Conservation (phyloP, 2,113 vertebrate genomes). For the Actenoides hombroni region DNA sequence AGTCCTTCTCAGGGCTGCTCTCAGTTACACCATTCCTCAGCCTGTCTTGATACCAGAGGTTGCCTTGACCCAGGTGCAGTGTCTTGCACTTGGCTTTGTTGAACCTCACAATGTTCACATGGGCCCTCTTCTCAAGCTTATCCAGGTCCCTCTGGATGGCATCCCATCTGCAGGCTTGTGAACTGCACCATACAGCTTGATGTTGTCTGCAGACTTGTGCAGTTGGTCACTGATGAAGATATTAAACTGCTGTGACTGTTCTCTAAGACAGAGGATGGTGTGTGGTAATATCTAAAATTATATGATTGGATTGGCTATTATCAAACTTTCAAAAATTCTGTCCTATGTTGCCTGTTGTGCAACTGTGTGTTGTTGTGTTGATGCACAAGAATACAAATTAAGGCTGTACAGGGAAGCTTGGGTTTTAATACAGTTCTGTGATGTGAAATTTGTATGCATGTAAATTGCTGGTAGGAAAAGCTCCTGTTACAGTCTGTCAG, state of each 20-base stretch:
- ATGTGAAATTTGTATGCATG: background rate
- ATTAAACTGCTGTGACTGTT: background rate
- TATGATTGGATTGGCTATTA: background rate
- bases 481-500: background rate
- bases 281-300: background rate
- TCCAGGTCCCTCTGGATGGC: background rate
- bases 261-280: background rate
- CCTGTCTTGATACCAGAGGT: background rate
- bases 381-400: background rate
- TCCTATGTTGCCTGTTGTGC: background rate
- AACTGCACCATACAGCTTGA: background rate
- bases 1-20: background rate
- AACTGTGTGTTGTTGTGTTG: background rate
- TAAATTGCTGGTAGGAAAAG: background rate
- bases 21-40: background rate
- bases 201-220: background rate
- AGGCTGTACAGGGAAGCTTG: background rate
- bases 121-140: background rate
- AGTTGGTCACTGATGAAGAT: background rate
- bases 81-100: background rate
- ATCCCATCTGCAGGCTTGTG: fast-evolving
- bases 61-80: background rate
- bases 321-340: background rate
- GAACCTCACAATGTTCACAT: background rate
- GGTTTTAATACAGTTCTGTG: background rate